Percentiles rank a stretch among this genome's conserved stretches.
Conservation (phyloP, 2,888 invertebrate species). For the Acheta domesticus region DNA sequence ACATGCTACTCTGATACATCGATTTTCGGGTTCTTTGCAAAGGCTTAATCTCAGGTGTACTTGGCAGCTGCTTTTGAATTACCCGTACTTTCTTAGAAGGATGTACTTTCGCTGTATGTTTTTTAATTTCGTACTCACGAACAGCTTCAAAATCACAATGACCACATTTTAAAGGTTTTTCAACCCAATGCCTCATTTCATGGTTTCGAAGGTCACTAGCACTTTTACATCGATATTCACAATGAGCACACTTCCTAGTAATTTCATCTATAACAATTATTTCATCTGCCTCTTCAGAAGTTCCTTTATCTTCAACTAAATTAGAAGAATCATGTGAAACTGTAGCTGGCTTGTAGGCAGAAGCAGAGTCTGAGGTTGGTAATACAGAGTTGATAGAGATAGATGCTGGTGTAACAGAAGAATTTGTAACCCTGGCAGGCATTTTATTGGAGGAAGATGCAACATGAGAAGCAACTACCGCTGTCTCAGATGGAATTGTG, state of each 20-base stretch:
- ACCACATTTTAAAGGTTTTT: slow-evolving; percentile 50
- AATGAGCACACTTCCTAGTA: slow-evolving; percentile 44
- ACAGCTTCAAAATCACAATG: slow-evolving; percentile 45
- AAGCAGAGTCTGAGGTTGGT: too few relatives aligned
- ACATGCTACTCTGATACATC: neutral
- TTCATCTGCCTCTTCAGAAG: neutral
- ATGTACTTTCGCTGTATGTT: slow-evolving; percentile 30
- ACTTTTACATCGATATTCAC: slow-evolving; percentile 42
- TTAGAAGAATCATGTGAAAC: neutral
- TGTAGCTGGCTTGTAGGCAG: neutral
- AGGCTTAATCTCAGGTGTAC: slow-evolving; percentile 28
- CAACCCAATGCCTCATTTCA: slow-evolving; percentile 50
- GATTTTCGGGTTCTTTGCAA: slow-evolving; percentile 19
- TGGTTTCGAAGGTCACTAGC: slow-evolving; percentile 47
- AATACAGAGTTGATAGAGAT: too few relatives aligned
- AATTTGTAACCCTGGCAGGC: too few relatives aligned
- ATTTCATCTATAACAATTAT: neutral
- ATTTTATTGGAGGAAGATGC: too few relatives aligned
- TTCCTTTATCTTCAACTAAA: neutral
- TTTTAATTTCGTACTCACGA: slow-evolving; percentile 33
- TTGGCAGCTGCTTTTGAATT: slow-evolving; percentile 24
- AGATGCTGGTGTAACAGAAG: too few relatives aligned
- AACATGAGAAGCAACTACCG: neutral
- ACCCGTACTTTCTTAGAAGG: slow-evolving; percentile 24
- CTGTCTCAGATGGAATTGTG: neutral